Conservation (phyloP, 2,888 invertebrate genomes). For the Amphipoea lucens region DNA sequence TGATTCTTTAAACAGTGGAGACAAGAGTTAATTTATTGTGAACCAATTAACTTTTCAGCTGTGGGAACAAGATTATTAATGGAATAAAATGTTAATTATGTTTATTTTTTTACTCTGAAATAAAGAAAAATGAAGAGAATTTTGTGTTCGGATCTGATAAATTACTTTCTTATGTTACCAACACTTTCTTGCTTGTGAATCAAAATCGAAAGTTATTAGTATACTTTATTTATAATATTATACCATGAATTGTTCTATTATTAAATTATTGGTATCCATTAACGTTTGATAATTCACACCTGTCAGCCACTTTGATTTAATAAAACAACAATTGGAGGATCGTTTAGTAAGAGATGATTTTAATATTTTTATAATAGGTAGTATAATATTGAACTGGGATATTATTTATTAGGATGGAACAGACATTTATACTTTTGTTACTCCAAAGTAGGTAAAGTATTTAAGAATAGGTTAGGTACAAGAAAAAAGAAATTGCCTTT, state of each 20-base stretch:
- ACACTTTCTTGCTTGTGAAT: not conserved
- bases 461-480: not conserved
- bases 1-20: slow-evolving; percentile 13
- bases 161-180: not conserved
- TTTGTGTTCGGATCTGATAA: not conserved
- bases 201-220: slow-evolving; percentile 21
- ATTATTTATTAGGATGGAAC: not conserved
- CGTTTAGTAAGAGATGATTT: not conserved
- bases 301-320: slow-evolving; percentile 43
- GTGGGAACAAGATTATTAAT: slow-evolving; percentile 21
- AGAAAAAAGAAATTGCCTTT: not conserved
- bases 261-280: slow-evolving; percentile 45
- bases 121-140: too few species aligned
- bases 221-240: slow-evolving; percentile 32
- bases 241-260: slow-evolving; percentile 39
- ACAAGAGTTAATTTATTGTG: slow-evolving; percentile 41
- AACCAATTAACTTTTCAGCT: slow-evolving; percentile 38
- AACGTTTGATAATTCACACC: slow-evolving; percentile 57
- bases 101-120: not conserved
- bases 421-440: not conserved
- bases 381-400: too few species aligned
- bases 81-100: slow-evolving; percentile 1
- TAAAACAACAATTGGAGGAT: slow-evolving; percentile 15
- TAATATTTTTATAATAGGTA: too few species aligned
- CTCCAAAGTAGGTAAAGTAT: not conserved